phyloP scores from a whole-genome alignment of 2,888 invertebrate species.

The Cosmopolites sordidus region DNA sequence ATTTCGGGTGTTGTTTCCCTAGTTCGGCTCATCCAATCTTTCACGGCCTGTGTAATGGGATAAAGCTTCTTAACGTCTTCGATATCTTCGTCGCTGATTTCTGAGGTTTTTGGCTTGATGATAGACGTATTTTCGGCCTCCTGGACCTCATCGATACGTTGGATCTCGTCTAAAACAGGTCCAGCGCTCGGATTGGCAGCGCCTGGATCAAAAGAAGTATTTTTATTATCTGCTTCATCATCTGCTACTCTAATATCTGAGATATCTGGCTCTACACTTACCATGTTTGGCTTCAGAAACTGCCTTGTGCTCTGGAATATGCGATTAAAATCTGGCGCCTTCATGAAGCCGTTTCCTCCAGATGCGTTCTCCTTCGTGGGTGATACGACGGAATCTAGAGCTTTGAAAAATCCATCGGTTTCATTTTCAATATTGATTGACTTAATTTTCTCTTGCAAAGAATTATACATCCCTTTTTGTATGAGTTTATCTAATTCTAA shows the following conservation, averaged over 20 bases:
- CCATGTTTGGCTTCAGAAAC: conserved; percentile 31
- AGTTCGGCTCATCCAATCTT: conserved; percentile 54
- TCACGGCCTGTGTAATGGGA: conserved; percentile 58
- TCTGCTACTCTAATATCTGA: conserved; percentile 28
- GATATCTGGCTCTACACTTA: conserved; percentile 32
- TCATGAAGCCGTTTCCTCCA: conserved; percentile 27
- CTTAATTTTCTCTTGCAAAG: conserved; percentile 44
- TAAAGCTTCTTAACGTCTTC: conserved; percentile 33
- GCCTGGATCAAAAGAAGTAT: conserved; percentile 26
- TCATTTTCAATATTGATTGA: conserved; percentile 40
- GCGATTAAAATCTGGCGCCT: conserved; percentile 38
- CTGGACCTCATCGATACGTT: conserved; percentile 7
- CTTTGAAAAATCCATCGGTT: conserved; percentile 42
- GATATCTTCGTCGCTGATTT: conserved; percentile 8
- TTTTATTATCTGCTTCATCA: conserved; percentile 21
- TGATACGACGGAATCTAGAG: conserved; percentile 21
- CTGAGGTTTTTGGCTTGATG: conserved; percentile 11
- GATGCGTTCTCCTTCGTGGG: conserved; percentile 31
- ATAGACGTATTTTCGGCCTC: conserved; percentile 7
- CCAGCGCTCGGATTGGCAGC: conserved; percentile 30
- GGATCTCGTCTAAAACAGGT: conserved; percentile 36
- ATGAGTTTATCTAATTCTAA: conserved; percentile 47
- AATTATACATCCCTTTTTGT: conserved; percentile 45
- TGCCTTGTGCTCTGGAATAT: conserved; percentile 32
- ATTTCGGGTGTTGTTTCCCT: conserved; percentile 47